Evolutionary conservation across 2,113 vertebrate genomes (phyloP).

Genomic region (Toxostoma redivivum): DNA sequence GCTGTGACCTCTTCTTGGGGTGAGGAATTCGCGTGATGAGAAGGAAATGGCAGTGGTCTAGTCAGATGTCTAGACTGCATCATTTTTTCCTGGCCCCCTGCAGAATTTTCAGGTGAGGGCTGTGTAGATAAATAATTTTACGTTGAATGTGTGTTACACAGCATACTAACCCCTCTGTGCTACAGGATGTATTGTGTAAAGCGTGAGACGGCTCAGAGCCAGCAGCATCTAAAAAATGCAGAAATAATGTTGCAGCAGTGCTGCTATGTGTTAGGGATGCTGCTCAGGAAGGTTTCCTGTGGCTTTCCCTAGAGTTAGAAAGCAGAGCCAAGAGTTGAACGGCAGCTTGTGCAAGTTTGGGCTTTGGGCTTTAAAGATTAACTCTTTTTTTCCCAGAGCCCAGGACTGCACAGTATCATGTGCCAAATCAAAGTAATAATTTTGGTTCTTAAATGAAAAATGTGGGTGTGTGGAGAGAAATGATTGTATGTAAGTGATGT

Average conservation of each 20-base stretch:
- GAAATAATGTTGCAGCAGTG: not conserved
- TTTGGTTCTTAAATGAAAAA: not conserved
- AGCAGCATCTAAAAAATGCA: not conserved
- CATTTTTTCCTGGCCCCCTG: not conserved
- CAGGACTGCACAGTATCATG: not conserved
- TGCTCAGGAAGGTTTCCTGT: not conserved
- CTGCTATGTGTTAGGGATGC: not conserved
- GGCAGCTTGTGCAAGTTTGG: not conserved
- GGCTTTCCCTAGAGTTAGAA: not conserved
- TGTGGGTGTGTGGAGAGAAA: not conserved
- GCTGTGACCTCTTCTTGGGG: not conserved
- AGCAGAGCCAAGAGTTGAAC: not conserved
- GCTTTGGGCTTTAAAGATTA: not conserved
- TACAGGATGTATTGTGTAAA: rapidly evolving
- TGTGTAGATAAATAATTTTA: not conserved
- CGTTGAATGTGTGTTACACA: not conserved
- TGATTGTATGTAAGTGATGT: not conserved
- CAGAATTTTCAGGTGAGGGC: not conserved
- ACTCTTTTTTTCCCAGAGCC: not conserved
- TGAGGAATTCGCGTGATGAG: not conserved
- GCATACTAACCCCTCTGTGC: rapidly evolving
- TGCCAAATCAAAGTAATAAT: not conserved
- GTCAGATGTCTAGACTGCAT: not conserved
- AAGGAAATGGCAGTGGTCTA: not conserved
- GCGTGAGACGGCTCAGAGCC: not conserved